Percentiles rank a stretch among this genome's conserved stretches.
These are phyloP conservation scores for Mesorhabditis spiculigera DNA, from an alignment of 2,888 invertebrate species.

Conservation along the genomic window DNA sequence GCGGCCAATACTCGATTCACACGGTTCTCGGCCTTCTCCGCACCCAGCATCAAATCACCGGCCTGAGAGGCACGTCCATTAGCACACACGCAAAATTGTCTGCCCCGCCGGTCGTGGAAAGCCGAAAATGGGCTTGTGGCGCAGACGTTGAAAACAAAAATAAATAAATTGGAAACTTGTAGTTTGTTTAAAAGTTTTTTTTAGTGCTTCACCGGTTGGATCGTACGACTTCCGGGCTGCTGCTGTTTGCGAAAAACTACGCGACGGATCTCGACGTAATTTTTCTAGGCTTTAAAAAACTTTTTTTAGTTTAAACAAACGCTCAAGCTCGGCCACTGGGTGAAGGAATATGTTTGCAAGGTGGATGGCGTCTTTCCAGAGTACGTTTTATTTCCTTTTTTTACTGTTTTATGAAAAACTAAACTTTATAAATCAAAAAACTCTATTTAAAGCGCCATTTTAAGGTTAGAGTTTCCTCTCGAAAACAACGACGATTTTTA, in stretches of 20 bases:
- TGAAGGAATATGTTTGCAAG: slow-evolving; percentile 90
- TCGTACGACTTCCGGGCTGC: slow-evolving; percentile 86
- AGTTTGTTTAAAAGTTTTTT: slow-evolving; percentile 13
- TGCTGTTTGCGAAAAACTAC: slow-evolving; percentile 87
- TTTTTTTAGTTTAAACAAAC: slow-evolving; percentile 81
- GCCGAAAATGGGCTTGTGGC: background rate
- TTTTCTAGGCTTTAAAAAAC: slow-evolving; percentile 8
- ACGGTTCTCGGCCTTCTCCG: slow-evolving; percentile 92
- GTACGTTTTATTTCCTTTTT: slow-evolving; percentile 65
- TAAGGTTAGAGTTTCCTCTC: background rate
- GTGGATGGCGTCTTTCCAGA: slow-evolving; percentile 90
- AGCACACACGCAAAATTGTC: too few relatives aligned
- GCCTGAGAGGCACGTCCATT: slow-evolving; percentile 37
- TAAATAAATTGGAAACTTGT: background rate
- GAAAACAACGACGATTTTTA: slow-evolving; percentile 19
- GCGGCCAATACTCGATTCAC: slow-evolving; percentile 94
- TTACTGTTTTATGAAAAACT: background rate
- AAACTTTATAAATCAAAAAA: background rate
- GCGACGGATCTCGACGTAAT: slow-evolving; percentile 75
- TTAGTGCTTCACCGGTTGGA: slow-evolving; percentile 65
- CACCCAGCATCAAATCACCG: slow-evolving; percentile 76
- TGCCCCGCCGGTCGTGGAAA: too few relatives aligned
- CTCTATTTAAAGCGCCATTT: too few relatives aligned
- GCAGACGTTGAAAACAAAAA: background rate
- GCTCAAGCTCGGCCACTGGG: slow-evolving; percentile 83